A percentile compares a stretch with the other conserved stretches of the same genome.
These are phyloP conservation scores for Diarsia brunnea DNA, from an alignment of 2,888 invertebrate genomes.

Conservation along the genomic window DNA sequence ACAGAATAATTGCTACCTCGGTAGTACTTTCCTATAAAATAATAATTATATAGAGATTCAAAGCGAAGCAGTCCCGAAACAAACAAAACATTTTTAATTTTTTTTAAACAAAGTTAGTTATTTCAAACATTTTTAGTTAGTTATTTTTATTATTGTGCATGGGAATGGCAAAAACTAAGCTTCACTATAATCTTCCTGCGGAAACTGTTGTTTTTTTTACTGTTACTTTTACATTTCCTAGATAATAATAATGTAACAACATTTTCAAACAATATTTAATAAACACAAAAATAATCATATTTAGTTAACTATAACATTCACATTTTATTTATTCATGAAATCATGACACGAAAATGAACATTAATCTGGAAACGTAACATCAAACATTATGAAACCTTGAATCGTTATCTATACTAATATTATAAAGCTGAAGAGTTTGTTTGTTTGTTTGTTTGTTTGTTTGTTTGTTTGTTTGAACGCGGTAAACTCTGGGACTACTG, in stretches of 20 bases:
- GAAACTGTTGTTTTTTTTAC: neutral
- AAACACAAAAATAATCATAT: constrained; percentile 26
- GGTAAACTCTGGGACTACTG: no score
- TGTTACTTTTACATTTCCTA: neutral
- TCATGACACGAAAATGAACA: constrained; percentile 22
- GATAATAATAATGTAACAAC: neutral
- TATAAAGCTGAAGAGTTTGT: no score
- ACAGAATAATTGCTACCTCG: neutral
- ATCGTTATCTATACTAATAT: no score
- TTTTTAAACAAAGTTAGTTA: no score
- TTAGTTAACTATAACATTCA: constrained; percentile 19
- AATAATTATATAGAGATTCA: neutral
- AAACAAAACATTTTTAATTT: no score
- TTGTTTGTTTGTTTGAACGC: no score
- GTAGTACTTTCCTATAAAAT: neutral
- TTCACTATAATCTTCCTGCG: rapidly evolving
- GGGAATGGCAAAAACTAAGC: neutral
- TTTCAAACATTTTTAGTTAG: neutral
- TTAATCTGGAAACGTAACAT: constrained; percentile 53
- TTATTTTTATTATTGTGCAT: neutral
- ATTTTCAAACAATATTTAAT: constrained; percentile 14
- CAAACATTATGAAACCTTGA: constrained; percentile 58
- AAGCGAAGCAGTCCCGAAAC: no score
- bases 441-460: no score
- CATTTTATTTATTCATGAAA: constrained; percentile 33